phyloP scores from a whole-genome alignment of 1,140 invertebrate species.

The Hetaerina americana region DNA sequence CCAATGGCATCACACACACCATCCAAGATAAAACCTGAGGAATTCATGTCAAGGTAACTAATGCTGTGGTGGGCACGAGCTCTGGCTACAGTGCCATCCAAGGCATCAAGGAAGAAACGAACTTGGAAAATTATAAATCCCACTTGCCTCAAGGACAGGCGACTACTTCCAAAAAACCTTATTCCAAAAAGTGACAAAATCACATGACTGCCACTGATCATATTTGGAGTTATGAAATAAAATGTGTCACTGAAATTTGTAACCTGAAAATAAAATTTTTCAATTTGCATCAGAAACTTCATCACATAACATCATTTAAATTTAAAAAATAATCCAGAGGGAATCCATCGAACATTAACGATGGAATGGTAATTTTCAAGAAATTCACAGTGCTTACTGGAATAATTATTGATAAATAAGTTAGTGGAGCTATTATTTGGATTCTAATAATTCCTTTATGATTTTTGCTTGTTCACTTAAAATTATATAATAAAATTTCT shows the following conservation, averaged over 20 bases:
- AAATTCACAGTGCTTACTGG: no score
- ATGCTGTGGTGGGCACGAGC: constrained; percentile 51
- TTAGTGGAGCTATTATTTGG: no score
- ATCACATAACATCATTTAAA: no score
- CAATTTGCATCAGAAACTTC: no score
- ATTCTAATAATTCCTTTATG: no score
- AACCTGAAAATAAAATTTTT: not conserved
- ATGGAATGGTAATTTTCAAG: no score
- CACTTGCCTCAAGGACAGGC: constrained; percentile 45
- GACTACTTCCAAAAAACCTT: constrained; percentile 52
- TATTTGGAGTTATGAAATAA: constrained; percentile 58
- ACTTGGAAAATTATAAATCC: constrained; percentile 60
- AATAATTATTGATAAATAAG: no score
- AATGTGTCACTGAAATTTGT: not conserved
- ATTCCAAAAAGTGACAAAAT: constrained; percentile 51
- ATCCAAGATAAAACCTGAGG: constrained; percentile 55
- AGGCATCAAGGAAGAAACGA: constrained; percentile 60
- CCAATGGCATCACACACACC: constrained; percentile 61
- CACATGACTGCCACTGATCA: constrained; percentile 61
- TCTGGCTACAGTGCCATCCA: constrained; percentile 66
- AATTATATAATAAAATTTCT: no score
- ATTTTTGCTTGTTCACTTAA: no score
- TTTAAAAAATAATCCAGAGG: no score
- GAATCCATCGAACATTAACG: no score
- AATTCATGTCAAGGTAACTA: constrained; percentile 49